These are phyloP conservation scores for Eptatretus atami DNA, from an alignment of 2,797 vertebrate genomes.

Conservation along the genomic window DNA sequence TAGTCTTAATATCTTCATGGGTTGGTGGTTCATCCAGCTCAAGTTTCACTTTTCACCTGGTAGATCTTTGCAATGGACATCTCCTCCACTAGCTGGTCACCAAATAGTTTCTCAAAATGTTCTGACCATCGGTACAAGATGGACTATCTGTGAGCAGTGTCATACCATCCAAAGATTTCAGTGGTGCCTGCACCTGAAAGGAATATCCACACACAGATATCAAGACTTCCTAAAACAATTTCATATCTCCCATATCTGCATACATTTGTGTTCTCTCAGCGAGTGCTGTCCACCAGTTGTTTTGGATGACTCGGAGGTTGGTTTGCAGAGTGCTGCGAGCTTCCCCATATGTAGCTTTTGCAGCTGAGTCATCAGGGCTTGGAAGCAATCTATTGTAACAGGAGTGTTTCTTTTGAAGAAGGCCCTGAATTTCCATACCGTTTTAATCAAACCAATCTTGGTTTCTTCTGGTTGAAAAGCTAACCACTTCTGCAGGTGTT, in stretches of 20 bases:
- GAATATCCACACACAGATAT: background rate
- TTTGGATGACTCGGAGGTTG: background rate
- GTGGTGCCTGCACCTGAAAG: background rate
- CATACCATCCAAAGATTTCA: background rate
- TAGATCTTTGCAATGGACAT: background rate
- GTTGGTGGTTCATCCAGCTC: background rate
- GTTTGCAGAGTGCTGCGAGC: background rate
- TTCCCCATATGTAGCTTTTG: background rate
- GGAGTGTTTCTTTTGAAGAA: background rate
- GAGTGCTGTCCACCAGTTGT: background rate
- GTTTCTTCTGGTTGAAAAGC: too few relatives aligned
- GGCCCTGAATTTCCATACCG: background rate
- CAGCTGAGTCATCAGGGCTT: background rate
- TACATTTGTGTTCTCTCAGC: background rate
- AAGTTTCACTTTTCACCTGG: background rate
- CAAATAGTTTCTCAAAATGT: background rate
- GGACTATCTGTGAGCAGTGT: background rate
- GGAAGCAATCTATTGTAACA: background rate
- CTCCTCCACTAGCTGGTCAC: background rate
- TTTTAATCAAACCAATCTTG: background rate
- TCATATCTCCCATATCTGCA: background rate
- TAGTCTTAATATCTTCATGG: background rate
- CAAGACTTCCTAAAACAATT: background rate
- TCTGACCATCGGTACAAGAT: background rate
- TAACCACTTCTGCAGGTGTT: too few relatives aligned